Evolutionary conservation across 2,888 invertebrate genomes (phyloP), one percentile per base, ranked within the genome.

Genomic region (Meliscaeva auricollis): DNA sequence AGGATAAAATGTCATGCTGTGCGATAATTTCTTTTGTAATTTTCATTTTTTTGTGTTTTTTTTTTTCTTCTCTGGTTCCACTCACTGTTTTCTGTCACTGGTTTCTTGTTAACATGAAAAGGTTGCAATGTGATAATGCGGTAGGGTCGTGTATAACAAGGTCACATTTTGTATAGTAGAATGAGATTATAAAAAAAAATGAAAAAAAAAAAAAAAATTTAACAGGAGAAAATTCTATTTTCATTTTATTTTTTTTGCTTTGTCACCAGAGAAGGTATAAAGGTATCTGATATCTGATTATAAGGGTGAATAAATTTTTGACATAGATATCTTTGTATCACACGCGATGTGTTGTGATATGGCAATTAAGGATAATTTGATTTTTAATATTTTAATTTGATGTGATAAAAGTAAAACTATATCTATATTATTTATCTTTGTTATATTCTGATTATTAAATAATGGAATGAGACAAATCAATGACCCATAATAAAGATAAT

Each of bases 11-110:
- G 75, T 72, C 84, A 76, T 84, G 83, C 69, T 75, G 52, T 66
- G 75, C 58, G 84, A 84, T 79, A 84, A 84, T 84, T 84, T 84
- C 84, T 75, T 79, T 79, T 84, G 84, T 84, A 84, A 84, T 84
- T 84, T 84, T 41, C 74, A 79, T 80, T 77, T 68, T 68, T 75
- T 77, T 70, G 69, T 17, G 11, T 38, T 38, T 38, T 3, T 38
- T 3, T 8, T 11, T 7, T 8, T 38, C 11, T 38, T 8, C 35
- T 52, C 26, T 52, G n/a, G 13, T 41, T 62, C 13, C 41, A 32
- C 54, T 62, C 32, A 64, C 22, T 75, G 79, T 79, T 79, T 58
- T 68, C 69, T 85, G 85, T 85, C 81, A 81, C 76, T 85, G 76
- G 69, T 44, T 69, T 85, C 58, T 64, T 85, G 80, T 85, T 81